phyloP scores from a whole-genome alignment of 2,888 invertebrate genomes.

The Hypena proboscidalis region DNA sequence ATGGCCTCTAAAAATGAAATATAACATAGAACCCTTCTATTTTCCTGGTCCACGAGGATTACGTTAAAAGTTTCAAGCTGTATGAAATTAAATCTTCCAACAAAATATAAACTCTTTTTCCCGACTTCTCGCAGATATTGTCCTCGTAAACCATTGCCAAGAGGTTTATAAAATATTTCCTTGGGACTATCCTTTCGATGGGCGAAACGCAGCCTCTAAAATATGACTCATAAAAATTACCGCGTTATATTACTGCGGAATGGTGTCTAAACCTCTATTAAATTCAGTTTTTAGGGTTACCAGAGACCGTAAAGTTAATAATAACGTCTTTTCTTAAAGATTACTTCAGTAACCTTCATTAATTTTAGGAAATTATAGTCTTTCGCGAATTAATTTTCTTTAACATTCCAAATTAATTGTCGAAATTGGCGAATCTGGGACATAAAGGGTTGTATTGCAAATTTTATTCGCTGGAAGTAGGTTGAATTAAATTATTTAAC shows the following conservation, averaged over 20 bases:
- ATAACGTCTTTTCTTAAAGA: conserved; percentile 41
- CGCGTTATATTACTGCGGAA: conserved; percentile 29
- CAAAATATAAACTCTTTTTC: conserved; percentile 23
- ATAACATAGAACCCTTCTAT: too few relatives aligned
- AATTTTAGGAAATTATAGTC: conserved; percentile 48
- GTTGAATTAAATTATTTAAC: not conserved
- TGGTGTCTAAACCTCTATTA: conserved; percentile 37
- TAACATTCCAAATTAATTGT: conserved; percentile 54
- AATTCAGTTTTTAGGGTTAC: conserved; percentile 43
- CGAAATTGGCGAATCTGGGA: conserved; percentile 50
- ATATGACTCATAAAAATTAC: conserved; percentile 42
- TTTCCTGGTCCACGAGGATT: too few relatives aligned
- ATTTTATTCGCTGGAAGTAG: conserved; percentile 7
- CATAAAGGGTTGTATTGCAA: conserved; percentile 33
- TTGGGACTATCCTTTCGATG: conserved; percentile 3
- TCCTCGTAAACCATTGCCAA: conserved; percentile 23
- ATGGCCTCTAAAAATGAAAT: too few relatives aligned
- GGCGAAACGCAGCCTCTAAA: conserved; percentile 17
- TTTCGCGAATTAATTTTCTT: conserved; percentile 53
- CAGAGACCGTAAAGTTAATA: conserved; percentile 40
- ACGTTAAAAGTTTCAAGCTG: too few relatives aligned
- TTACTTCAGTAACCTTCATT: conserved; percentile 55
- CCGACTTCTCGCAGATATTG: conserved; percentile 9
- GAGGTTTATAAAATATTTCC: conserved; percentile 29
- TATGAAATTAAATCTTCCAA: too few relatives aligned